These are phyloP conservation scores for Lepidocolaptes lacrymiger DNA, from an alignment of 2,797 vertebrate species.

Conservation along the genomic window DNA sequence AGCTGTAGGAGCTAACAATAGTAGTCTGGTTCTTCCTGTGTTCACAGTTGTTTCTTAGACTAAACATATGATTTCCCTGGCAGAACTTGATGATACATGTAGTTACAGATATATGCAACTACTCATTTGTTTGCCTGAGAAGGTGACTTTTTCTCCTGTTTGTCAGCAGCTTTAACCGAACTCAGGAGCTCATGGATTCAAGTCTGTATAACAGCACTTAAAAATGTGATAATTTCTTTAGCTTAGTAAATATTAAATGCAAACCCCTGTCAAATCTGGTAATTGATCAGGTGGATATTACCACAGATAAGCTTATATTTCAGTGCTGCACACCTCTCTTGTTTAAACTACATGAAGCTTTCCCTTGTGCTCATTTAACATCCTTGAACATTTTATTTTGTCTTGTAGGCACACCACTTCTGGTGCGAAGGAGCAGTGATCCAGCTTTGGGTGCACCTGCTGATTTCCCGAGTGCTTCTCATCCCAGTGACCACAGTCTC, in stretches of 20 bases:
- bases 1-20: background rate
- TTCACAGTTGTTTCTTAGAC: background rate
- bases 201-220: background rate
- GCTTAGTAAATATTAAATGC: background rate
- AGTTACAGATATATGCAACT: background rate
- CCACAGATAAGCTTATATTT: background rate
- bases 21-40: background rate
- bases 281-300: background rate
- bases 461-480: constrained; percentile 64
- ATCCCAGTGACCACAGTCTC: constrained; percentile 56
- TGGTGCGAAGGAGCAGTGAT: constrained; percentile 84
- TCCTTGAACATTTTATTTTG: constrained; percentile 41
- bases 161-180: background rate
- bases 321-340: background rate
- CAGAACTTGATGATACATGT: background rate
- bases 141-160: background rate
- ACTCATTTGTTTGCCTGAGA: background rate
- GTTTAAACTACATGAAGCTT: background rate
- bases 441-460: constrained; percentile 69
- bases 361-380: background rate
- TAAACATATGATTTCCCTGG: background rate
- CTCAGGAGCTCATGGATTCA: background rate
- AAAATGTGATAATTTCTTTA: background rate
- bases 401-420: constrained; percentile 78
- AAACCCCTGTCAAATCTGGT: background rate